Percentiles rank a stretch among this genome's conserved stretches.
These are phyloP conservation scores for Phyto melanocephala DNA, from an alignment of 2,888 invertebrate genomes.

Conservation along the genomic window DNA sequence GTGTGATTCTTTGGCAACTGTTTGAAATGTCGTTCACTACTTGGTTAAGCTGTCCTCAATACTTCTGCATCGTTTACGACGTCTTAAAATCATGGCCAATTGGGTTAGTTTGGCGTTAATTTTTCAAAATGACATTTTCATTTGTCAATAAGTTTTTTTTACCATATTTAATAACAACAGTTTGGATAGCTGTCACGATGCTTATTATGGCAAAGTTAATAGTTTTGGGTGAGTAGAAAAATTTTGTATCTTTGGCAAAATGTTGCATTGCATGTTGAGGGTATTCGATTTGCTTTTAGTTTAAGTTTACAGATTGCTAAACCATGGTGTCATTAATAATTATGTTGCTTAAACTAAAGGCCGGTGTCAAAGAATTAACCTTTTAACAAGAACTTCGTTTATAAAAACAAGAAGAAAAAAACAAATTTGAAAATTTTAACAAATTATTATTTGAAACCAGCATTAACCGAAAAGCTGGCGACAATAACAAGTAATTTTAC, in stretches of 20 bases:
- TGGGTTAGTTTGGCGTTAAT: conserved; percentile 72
- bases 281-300: conserved; percentile 15
- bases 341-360: not conserved
- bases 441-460: conserved; percentile 25
- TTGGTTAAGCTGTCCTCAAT: no score
- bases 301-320: not conserved
- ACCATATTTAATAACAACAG: conserved; percentile 64
- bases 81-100: no score
- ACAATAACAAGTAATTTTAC: conserved; percentile 25
- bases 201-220: not conserved
- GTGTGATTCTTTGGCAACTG: no score
- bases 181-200: no score
- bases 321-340: not conserved
- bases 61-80: no score
- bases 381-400: conserved; percentile 29
- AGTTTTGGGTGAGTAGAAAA: not conserved
- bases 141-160: conserved; percentile 73
- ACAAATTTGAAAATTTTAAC: no score
- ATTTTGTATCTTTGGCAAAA: conserved; percentile 56
- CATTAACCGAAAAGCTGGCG: conserved; percentile 10
- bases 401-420: not conserved
- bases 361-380: not conserved
- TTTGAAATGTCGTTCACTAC: no score
- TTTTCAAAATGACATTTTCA: conserved; percentile 74
- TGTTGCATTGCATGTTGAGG: conserved; percentile 44